A percentile compares a stretch with the other conserved stretches of the same genome.
Evolutionary conservation across 1,140 invertebrate species (phyloP).

Genomic region (Drosophila rhopaloa): DNA sequence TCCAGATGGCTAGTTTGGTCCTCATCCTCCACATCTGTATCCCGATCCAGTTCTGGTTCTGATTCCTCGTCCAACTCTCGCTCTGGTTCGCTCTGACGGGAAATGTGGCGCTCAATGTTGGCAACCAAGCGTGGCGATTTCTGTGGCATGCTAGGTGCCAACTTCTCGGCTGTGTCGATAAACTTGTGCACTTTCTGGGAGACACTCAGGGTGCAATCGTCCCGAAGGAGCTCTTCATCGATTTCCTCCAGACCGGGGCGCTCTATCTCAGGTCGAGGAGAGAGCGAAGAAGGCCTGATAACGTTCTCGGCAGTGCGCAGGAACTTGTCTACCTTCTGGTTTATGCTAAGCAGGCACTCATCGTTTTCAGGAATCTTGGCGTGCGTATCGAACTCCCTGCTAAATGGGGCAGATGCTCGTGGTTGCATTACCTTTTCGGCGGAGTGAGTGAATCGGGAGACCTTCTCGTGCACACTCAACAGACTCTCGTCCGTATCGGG

Average conservation of each 20-base stretch:
- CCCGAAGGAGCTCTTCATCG: constrained; percentile 86
- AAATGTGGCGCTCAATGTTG: constrained; percentile 85
- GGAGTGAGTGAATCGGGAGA: constrained; percentile 86
- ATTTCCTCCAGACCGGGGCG: constrained; percentile 85
- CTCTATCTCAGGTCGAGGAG: constrained; percentile 83
- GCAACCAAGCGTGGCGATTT: constrained; percentile 83
- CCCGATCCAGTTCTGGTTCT: constrained; percentile 48
- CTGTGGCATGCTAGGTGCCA: constrained; percentile 77
- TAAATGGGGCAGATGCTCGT: constrained; percentile 71
- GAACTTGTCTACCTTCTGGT: constrained; percentile 88
- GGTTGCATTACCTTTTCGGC: constrained; percentile 82
- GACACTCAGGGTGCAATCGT: constrained; percentile 86
- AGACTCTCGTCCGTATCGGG: constrained; percentile 85
- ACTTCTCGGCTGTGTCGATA: constrained; percentile 86
- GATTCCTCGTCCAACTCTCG: constrained; percentile 46
- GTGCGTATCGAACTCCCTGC: constrained; percentile 62
- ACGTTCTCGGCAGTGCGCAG: constrained; percentile 87
- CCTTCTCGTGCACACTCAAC: constrained; percentile 87
- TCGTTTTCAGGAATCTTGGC: constrained; percentile 86
- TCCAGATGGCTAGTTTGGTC: constrained; percentile 3
- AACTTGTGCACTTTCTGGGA: constrained; percentile 88
- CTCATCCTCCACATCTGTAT: constrained; percentile 36
- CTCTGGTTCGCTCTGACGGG: constrained; percentile 61
- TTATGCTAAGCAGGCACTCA: constrained; percentile 88
- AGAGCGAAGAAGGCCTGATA: constrained; percentile 82